A percentile compares a stretch with the other conserved stretches of the same genome.
Conservation (phyloP, 2,888 invertebrate genomes). For the Steinernema hermaphroditum region DNA sequence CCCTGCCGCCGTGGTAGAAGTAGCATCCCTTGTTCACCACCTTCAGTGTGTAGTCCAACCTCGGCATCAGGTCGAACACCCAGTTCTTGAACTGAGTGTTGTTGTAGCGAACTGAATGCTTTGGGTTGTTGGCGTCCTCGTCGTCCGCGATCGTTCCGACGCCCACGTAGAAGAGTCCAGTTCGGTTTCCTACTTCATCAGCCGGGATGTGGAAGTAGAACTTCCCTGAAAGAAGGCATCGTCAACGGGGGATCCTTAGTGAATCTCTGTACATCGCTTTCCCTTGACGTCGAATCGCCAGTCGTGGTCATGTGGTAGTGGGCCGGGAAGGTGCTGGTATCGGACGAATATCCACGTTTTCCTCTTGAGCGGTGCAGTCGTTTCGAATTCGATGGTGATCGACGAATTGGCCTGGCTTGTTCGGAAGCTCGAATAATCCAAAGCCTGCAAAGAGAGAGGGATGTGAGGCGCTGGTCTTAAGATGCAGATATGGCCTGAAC, state of each 20-base stretch:
- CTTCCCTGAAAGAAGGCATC: conserved; percentile 29
- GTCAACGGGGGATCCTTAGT: background rate
- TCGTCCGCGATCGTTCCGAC: conserved; percentile 37
- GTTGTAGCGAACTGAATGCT: background rate
- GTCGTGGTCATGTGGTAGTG: conserved; percentile 41
- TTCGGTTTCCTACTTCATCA: conserved; percentile 43
- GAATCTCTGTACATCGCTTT: background rate
- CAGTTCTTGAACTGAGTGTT: background rate
- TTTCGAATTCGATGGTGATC: conserved; percentile 41
- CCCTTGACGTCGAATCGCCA: conserved; percentile 37
- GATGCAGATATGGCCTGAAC: too few relatives aligned
- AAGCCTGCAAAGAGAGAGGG: too few relatives aligned
- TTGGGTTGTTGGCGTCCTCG: background rate
- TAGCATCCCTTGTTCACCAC: conserved; percentile 44
- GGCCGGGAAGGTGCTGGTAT: conserved; percentile 54
- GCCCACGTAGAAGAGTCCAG: conserved; percentile 51
- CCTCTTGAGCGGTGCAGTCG: background rate
- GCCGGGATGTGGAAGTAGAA: conserved; percentile 43
- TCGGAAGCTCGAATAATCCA: conserved; percentile 50
- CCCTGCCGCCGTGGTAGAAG: conserved; percentile 39
- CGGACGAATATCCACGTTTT: conserved; percentile 45
- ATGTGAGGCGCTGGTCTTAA: too few relatives aligned
- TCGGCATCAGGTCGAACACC: background rate
- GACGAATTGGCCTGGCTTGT: conserved; percentile 53
- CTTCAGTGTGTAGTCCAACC: background rate